phyloP scores from a whole-genome alignment of 2,888 invertebrate genomes.

The Hemistola chrysoprasaria region DNA sequence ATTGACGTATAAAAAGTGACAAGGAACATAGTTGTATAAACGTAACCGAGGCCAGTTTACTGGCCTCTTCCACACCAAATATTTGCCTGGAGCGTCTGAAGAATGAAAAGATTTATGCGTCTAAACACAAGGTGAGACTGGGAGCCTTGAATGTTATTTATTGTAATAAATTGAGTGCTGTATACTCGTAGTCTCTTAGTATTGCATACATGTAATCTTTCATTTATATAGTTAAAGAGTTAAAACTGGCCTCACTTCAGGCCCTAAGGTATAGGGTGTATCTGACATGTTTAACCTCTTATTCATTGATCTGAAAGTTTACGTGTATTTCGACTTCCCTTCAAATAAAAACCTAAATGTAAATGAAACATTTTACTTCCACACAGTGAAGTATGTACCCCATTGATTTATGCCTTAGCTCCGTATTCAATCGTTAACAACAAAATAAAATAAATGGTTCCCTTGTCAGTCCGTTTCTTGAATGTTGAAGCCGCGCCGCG shows the following conservation, averaged over 20 bases:
- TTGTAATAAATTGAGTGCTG: too few relatives aligned
- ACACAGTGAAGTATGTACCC: constrained; percentile 28
- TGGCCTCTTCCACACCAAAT: constrained; percentile 12
- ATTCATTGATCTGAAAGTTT: too few relatives aligned
- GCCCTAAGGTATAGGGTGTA: too few relatives aligned
- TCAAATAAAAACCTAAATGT: constrained; percentile 1
- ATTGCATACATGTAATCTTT: too few relatives aligned
- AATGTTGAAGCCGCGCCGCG: constrained; percentile 5
- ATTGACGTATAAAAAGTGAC: constrained; percentile 26
- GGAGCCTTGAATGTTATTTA: neutral
- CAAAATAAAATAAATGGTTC: constrained; percentile 41
- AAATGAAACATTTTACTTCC: constrained; percentile 11
- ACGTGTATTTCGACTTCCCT: too few relatives aligned
- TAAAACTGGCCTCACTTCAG: too few relatives aligned
- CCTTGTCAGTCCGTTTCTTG: constrained; percentile 25
- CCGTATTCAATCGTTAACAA: constrained; percentile 36
- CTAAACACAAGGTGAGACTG: constrained; percentile 5
- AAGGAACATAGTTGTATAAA: constrained; percentile 20
- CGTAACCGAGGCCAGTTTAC: constrained; percentile 15
- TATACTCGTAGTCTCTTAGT: too few relatives aligned
- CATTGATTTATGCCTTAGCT: constrained; percentile 44
- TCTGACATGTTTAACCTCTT: too few relatives aligned
- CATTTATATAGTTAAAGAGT: too few relatives aligned
- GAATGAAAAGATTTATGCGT: neutral
- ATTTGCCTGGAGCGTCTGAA: constrained; percentile 1